These are phyloP conservation scores for Arizona elegans DNA, from an alignment of 2,113 vertebrate genomes.

Conservation along the genomic window DNA sequence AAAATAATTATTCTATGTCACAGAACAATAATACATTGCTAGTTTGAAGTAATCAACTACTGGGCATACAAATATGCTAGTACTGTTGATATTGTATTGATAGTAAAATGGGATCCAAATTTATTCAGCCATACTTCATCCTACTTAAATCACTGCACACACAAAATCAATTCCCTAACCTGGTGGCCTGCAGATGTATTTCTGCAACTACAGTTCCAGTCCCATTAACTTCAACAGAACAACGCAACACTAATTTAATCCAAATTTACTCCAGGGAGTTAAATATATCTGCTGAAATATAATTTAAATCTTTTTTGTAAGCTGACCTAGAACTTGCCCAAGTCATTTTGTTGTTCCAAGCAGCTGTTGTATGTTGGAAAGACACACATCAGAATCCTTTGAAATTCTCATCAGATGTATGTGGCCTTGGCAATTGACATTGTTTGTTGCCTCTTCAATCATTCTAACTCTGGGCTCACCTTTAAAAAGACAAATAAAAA, in stretches of 20 bases:
- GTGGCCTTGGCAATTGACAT: neutral
- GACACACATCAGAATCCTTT: neutral
- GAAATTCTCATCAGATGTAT: neutral
- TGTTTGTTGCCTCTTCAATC: neutral
- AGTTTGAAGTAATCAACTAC: neutral
- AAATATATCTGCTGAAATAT: slow-evolving; percentile 1
- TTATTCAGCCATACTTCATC: neutral
- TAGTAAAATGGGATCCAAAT: neutral
- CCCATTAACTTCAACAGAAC: neutral
- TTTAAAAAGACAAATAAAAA: slow-evolving; percentile 32
- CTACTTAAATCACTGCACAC: neutral
- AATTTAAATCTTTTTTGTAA: neutral
- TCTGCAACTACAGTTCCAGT: neutral
- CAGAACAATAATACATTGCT: neutral
- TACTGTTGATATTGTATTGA: neutral
- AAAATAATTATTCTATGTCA: neutral
- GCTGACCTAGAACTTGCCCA: neutral
- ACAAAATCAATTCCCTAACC: too few relatives aligned
- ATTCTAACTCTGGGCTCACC: neutral
- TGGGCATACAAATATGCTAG: neutral
- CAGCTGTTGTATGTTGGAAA: neutral
- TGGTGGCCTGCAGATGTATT: neutral
- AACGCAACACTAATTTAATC: neutral
- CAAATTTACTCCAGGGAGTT: neutral
- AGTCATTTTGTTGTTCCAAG: neutral